Evolutionary conservation across 64 coral and sea anemone genomes (phyloP), one percentile per base, ranked within the genome.

Genomic region (Dendronephthya gigantea): DNA sequence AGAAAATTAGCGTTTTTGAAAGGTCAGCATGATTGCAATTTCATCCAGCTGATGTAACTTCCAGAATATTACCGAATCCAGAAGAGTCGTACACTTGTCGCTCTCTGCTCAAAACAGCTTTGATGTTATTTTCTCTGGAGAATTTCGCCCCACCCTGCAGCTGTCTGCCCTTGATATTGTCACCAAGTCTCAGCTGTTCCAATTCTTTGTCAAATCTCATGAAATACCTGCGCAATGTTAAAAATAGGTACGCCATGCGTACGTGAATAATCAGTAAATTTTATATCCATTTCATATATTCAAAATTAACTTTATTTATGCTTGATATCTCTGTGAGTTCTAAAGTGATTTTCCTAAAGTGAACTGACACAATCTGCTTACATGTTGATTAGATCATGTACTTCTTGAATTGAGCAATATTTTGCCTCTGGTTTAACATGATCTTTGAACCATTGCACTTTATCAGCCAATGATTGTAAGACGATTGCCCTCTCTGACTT

Each of bases 381-480:
- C 72, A 35, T 1, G 7, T 79, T 29, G 32, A 79, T 79, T 39
- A 79, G 1, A 28, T 79, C 72, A 35, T 79, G 72, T 1, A 79
- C 17, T 12, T 33, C 72, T 29, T 79, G 72, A 29, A 19, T 79
- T 14, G 72, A 79, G 17, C 17, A 79, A 79, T 79, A 5, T 79
- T 79, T 79, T 36, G 29, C 72, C 4, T 34, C 72, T 35, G 72
- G 32, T 29, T 79, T 34, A 15, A 79, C 36, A 19, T 79, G 72
- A 17, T 79, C 72, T 79, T 79, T 79, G 37, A 79, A 35, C 72
- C 72, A 79, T 29, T 79, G 72, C 14, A 79, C 29, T 35, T 79
- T 79, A 9, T 79, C 72, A 79, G 72, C 72, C 29, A 79, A 39
- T 0, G 72, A 16, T 34, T 79, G 72, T 34, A 79, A 39, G 14